A percentile compares a stretch with the other conserved stretches of the same genome.
phyloP scores from a whole-genome alignment of 2,113 vertebrate genomes.

The Maccullochella peelii region DNA sequence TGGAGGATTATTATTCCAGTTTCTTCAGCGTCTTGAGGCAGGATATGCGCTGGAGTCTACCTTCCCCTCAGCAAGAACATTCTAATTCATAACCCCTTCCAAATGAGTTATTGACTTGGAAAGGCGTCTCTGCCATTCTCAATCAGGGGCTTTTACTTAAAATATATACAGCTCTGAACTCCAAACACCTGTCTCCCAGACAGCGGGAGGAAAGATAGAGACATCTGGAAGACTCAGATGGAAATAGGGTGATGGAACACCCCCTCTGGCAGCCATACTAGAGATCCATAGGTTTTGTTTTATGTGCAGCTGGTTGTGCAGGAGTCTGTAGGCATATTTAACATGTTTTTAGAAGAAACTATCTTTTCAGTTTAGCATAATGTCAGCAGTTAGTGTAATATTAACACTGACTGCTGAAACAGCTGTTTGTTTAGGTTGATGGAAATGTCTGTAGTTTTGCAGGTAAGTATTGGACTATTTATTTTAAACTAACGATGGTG shows the following conservation, averaged over 20 bases:
- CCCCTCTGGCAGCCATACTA: neutral
- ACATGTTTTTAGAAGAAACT: neutral
- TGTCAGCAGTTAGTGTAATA: neutral
- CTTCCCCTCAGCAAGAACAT: slow-evolving; percentile 82
- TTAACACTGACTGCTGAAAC: neutral
- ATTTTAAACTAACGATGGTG: too few relatives aligned
- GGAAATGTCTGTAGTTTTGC: neutral
- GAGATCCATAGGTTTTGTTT: neutral
- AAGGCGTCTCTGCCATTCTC: slow-evolving; percentile 62
- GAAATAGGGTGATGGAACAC: slow-evolving; percentile 13
- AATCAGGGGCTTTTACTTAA: slow-evolving; percentile 65
- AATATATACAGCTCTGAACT: slow-evolving; percentile 35
- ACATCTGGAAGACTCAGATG: slow-evolving; percentile 20
- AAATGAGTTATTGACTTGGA: slow-evolving; percentile 84
- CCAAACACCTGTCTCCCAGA: slow-evolving; percentile 48
- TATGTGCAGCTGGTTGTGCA: neutral
- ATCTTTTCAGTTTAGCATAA: neutral
- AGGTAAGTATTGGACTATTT: too few relatives aligned
- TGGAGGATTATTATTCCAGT: slow-evolving; percentile 79
- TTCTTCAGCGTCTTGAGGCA: slow-evolving; percentile 65
- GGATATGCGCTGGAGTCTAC: slow-evolving; percentile 67
- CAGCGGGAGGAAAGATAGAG: slow-evolving; percentile 13
- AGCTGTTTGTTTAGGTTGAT: neutral
- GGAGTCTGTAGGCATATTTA: neutral
- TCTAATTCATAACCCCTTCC: slow-evolving; percentile 81